Base-by-base conservation (phyloP, 1,140 invertebrate species). In the Galleria mellonella region DNA sequence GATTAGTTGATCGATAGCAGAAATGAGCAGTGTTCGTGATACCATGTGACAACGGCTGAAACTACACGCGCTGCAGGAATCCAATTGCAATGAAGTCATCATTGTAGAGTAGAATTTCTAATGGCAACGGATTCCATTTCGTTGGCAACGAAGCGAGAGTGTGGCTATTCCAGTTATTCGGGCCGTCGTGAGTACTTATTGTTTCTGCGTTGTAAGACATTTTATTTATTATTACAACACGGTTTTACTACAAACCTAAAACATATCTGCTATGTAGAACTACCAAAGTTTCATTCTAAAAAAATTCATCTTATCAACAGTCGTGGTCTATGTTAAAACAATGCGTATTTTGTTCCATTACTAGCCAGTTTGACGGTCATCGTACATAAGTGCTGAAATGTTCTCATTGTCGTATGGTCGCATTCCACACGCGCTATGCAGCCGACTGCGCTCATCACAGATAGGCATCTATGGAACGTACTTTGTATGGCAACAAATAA, bases 91-190 rank as follows among this genome's bases (percentile, higher is more conserved):
- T 78, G 61, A 73, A 75, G 72, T 75, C 70, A 78, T 78, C 65
- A 59, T 32, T 23, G 55, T 62, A 60, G 49, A 75, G 67, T 65
- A 63, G 72, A 72, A 78, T 75, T 78, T 75, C 72, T 78, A 75
- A 73, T 72, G 59, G 52, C 61, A 58, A 57, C 58, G 70, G 62
- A 72, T 72, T 78, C 72, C 65, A 70, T 78, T 78, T 75, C 72
- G 70, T 75, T 75, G 69, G 69, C 71, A 70, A 40, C 58, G 47
- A 66, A 66, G 68, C 64, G 70, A 73, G 68, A 70, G 62, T 63
- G 55, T 51, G 48, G 55, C 42, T 69, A 72, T 74, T 64, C 58
- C 39, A 69, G 51, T 49, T 62, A 74, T 74, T 67, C 62, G 55
- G 58, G 47, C 50, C 56, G 56, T 51, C 60, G 62, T 51, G 50